A percentile compares a stretch with the other conserved stretches of the same genome.
These are phyloP conservation scores for Cryptophagus acutangulus DNA, from an alignment of 2,888 invertebrate species.

Conservation along the genomic window DNA sequence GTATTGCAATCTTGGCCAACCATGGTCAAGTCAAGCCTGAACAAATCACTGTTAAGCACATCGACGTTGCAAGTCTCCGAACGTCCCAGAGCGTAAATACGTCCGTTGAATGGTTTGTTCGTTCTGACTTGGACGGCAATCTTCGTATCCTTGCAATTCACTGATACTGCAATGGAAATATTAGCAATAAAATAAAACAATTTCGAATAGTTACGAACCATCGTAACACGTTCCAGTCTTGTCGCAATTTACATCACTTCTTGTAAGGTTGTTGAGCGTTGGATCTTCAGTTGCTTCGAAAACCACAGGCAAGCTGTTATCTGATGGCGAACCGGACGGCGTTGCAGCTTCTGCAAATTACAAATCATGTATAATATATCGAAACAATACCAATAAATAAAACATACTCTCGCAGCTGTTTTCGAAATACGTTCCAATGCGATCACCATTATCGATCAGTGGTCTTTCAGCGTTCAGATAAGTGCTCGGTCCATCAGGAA, in stretches of 20 bases:
- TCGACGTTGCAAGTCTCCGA: conserved; percentile 95
- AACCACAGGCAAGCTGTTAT: conserved; percentile 66
- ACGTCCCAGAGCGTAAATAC: conserved; percentile 88
- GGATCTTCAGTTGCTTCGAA: conserved; percentile 75
- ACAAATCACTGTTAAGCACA: conserved; percentile 86
- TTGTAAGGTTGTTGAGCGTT: conserved; percentile 66
- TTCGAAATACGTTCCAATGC: conserved; percentile 85
- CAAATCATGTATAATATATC: conserved; percentile 2
- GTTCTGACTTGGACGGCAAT: conserved; percentile 90
- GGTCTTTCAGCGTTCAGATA: conserved; percentile 87
- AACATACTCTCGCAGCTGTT: conserved; percentile 83
- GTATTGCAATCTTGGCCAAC: conserved; percentile 93
- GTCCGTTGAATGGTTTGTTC: conserved; percentile 90
- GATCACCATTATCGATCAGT: conserved; percentile 84
- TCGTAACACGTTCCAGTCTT: conserved; percentile 93
- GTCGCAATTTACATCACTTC: conserved; percentile 83
- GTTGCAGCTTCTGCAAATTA: conserved; percentile 24
- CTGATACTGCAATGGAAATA: conserved; percentile 64
- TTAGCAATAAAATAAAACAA: conserved; percentile 12
- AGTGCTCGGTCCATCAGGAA: conserved; percentile 88
- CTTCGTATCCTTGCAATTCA: conserved; percentile 90
- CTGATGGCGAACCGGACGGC: conserved; percentile 42
- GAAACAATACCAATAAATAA: neutral
- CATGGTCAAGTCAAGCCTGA: conserved; percentile 89
- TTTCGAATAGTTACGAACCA: conserved; percentile 58